Percentiles rank a stretch among this genome's conserved stretches.
Evolutionary conservation across 2,888 invertebrate genomes (phyloP).

Genomic region (Acrobasis repandana): DNA sequence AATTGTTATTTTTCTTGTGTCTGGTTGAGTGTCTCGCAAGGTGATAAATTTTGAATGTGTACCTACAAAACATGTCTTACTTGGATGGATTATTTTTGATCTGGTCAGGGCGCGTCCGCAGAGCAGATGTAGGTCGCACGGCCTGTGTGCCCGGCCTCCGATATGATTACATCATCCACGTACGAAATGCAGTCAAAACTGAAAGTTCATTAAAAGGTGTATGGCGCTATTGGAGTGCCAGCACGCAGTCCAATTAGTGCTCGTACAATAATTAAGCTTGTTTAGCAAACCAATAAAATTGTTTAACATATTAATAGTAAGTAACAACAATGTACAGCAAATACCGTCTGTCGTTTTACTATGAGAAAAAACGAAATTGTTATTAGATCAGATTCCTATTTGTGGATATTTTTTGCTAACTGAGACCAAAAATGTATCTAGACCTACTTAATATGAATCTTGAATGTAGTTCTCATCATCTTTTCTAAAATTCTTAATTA

Average conservation of each 20-base stretch:
- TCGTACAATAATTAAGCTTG: background rate
- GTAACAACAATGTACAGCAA: too few species aligned
- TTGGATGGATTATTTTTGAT: background rate
- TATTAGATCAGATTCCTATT: too few species aligned
- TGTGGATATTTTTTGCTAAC: too few species aligned
- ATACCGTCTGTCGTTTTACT: too few species aligned
- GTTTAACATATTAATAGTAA: background rate
- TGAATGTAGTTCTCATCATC: too few species aligned
- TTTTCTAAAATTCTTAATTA: too few species aligned
- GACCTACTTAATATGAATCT: too few species aligned
- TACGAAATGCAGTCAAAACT: slow-evolving; percentile 46
- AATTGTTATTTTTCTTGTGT: slow-evolving; percentile 10
- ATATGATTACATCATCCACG: slow-evolving; percentile 50
- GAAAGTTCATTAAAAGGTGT: slow-evolving; percentile 38
- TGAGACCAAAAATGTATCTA: too few species aligned
- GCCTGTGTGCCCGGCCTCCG: slow-evolving; percentile 38
- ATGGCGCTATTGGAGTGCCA: background rate
- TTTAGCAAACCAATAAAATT: background rate
- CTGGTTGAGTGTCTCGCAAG: background rate
- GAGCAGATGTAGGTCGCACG: slow-evolving; percentile 39
- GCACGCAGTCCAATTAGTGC: background rate
- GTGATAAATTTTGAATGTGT: too few species aligned
- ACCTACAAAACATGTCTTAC: too few species aligned
- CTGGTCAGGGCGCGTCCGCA: slow-evolving; percentile 21
- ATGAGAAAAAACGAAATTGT: too few species aligned